phyloP scores from a whole-genome alignment of 1,140 invertebrate species.

The Teleopsis dalmanni region DNA sequence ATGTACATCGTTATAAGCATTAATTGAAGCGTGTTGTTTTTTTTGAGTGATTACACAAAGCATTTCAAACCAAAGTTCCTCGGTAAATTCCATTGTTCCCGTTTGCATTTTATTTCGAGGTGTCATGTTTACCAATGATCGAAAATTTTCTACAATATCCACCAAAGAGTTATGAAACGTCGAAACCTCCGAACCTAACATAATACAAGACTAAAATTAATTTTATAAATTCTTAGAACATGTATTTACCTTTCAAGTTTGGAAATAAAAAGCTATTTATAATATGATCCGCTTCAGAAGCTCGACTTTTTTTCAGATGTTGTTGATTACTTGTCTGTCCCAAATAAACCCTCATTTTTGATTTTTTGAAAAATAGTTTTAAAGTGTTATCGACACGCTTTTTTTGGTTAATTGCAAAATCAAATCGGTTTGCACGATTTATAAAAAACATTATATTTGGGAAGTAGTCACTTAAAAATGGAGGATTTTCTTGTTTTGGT shows the following conservation, averaged over 20 bases:
- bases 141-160: slow-evolving; percentile 11
- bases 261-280: slow-evolving; percentile 29
- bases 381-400: slow-evolving; percentile 21
- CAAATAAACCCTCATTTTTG: slow-evolving; percentile 25
- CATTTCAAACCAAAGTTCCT: slow-evolving; percentile 16
- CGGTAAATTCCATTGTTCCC: slow-evolving; percentile 9
- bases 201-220: background rate
- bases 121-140: slow-evolving; percentile 12
- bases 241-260: slow-evolving; percentile 13
- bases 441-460: slow-evolving; percentile 38
- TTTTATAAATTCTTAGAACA: background rate
- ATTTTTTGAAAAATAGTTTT: slow-evolving; percentile 17
- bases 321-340: slow-evolving; percentile 17
- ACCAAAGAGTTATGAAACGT: slow-evolving; percentile 9
- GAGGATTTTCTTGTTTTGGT: slow-evolving; percentile 21
- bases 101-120: slow-evolving; percentile 15
- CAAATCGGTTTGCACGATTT: slow-evolving; percentile 24
- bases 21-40: slow-evolving; percentile 12
- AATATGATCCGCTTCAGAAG: slow-evolving; percentile 1
- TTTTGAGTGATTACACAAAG: slow-evolving; percentile 5
- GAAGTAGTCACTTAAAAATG: slow-evolving; percentile 22
- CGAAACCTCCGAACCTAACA: background rate
- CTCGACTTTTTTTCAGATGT: slow-evolving; percentile 6
- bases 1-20: slow-evolving; percentile 14
- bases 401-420: slow-evolving; percentile 21